A percentile compares a stretch with the other conserved stretches of the same genome.
phyloP scores from a whole-genome alignment of 1,140 invertebrate genomes.

The Myzus persicae region DNA sequence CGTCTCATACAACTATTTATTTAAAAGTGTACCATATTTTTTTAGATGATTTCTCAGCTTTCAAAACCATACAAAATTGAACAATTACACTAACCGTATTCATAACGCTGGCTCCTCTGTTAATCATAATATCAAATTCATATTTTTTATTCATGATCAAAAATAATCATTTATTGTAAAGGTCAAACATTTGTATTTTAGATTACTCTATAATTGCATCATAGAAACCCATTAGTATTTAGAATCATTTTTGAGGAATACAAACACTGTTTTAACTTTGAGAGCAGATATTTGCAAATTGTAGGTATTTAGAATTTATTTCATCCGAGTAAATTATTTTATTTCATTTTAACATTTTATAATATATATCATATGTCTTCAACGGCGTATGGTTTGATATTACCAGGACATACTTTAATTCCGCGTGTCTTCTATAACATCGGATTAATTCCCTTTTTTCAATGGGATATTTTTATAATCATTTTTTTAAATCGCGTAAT shows the following conservation, averaged over 20 bases:
- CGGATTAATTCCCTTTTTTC: not conserved
- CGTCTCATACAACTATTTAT: too few relatives aligned
- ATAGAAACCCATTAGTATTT: too few relatives aligned
- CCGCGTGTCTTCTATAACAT: not conserved
- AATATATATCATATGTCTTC: too few relatives aligned
- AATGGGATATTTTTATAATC: not conserved
- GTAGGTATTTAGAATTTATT: not conserved
- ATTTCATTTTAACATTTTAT: not conserved
- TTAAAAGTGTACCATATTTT: too few relatives aligned
- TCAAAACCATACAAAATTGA: not conserved
- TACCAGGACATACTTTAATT: too few relatives aligned
- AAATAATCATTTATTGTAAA: too few relatives aligned
- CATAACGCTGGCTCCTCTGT: not conserved
- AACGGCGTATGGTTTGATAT: too few relatives aligned
- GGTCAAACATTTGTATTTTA: not conserved
- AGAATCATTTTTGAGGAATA: not conserved
- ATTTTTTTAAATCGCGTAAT: not conserved
- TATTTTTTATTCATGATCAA: not conserved
- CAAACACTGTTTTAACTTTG: not conserved
- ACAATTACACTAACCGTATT: not conserved
- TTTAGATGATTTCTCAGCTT: too few relatives aligned
- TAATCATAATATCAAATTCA: not conserved
- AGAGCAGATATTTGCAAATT: too few relatives aligned
- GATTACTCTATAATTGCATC: too few relatives aligned
- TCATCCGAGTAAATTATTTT: not conserved